These are phyloP conservation scores for Chaenodraco wilsoni DNA, from an alignment of 2,797 vertebrate genomes.

Conservation along the genomic window DNA sequence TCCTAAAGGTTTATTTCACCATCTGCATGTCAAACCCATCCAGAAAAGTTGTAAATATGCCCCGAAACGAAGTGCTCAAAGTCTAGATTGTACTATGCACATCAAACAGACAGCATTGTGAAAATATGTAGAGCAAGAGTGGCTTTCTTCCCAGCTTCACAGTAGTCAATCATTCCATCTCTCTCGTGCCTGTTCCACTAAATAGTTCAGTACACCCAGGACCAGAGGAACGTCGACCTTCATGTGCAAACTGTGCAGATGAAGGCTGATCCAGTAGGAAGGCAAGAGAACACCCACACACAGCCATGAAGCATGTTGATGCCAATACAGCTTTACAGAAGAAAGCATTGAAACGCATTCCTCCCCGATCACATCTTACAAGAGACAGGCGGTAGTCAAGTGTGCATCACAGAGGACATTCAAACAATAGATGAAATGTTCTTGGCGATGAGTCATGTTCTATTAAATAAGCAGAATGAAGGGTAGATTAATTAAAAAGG, in stretches of 20 bases:
- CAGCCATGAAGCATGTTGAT: background rate
- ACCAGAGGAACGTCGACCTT: slow-evolving; percentile 37
- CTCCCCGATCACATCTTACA: slow-evolving; percentile 38
- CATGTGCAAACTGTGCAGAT: slow-evolving; percentile 30
- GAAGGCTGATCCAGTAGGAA: slow-evolving; percentile 37
- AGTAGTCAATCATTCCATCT: slow-evolving; percentile 35
- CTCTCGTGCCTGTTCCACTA: slow-evolving; percentile 23
- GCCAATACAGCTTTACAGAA: slow-evolving; percentile 31
- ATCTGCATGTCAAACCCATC: background rate
- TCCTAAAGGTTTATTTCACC: background rate
- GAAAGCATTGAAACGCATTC: slow-evolving; percentile 51
- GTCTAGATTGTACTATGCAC: background rate
- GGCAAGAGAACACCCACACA: slow-evolving; percentile 60
- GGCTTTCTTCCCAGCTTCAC: slow-evolving; percentile 13
- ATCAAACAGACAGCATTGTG: slow-evolving; percentile 11
- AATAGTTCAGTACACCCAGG: slow-evolving; percentile 31
- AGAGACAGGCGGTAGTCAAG: slow-evolving; percentile 17
- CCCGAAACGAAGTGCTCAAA: background rate
- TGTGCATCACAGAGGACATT: slow-evolving; percentile 16
- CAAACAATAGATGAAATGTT: slow-evolving; percentile 3
- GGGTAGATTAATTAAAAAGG: background rate
- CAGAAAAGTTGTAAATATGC: background rate
- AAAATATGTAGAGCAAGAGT: slow-evolving; percentile 2
- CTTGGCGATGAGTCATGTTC: slow-evolving; percentile 10
- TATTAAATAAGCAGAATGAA: slow-evolving; percentile 10